Percentiles rank a stretch among this genome's conserved stretches.
phyloP scores from a whole-genome alignment of 2,113 vertebrate species.

The Oenanthe melanoleuca region DNA sequence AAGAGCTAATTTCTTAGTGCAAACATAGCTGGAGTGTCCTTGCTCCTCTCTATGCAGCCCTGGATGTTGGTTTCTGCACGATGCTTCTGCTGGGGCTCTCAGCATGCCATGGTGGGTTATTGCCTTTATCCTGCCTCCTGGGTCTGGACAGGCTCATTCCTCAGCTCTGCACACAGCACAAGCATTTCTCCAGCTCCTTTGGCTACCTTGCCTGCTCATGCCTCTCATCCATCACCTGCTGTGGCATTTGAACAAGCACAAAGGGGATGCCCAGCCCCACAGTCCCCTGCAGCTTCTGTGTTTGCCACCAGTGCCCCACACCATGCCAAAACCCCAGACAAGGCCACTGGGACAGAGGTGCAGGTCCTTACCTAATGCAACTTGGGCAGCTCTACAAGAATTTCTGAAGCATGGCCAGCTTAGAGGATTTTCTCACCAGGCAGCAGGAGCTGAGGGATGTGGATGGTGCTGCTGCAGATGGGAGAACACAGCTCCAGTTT shows the following conservation, averaged over 20 bases:
- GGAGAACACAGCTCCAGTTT: background rate
- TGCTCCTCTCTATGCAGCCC: background rate
- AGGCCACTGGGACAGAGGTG: background rate
- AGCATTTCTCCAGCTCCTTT: background rate
- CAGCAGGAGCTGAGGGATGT: background rate
- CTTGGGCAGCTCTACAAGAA: rapidly evolving
- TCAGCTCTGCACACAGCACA: background rate
- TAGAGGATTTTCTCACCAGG: background rate
- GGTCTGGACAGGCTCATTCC: background rate
- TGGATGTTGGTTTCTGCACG: background rate
- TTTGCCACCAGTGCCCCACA: too few species aligned
- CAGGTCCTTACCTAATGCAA: background rate
- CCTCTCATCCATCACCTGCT: background rate
- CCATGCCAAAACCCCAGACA: rapidly evolving
- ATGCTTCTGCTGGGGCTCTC: background rate
- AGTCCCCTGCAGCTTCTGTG: background rate
- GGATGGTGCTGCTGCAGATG: background rate
- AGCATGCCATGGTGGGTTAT: rapidly evolving
- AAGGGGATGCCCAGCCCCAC: background rate
- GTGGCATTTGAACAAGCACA: background rate
- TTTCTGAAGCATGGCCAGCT: background rate
- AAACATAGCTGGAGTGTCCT: background rate
- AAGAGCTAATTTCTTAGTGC: background rate
- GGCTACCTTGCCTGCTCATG: too few species aligned
- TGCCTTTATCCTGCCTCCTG: background rate